Evolutionary conservation across 1,140 invertebrate genomes (phyloP).

Genomic region (Pissodes strobi): DNA sequence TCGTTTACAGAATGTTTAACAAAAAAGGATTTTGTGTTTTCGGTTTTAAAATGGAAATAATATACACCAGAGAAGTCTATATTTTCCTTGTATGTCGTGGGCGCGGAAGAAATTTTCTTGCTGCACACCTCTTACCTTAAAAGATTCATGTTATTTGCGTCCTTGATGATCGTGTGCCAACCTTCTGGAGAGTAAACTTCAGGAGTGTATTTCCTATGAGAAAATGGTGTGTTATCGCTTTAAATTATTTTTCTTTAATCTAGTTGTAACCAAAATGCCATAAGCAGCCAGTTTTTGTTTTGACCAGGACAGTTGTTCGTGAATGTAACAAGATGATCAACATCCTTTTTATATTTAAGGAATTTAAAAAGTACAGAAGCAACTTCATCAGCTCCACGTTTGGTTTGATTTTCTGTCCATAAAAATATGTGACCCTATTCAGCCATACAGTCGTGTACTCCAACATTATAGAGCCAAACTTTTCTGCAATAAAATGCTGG

Average conservation of each 20-base stretch:
- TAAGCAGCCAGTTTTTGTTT: constrained; percentile 34
- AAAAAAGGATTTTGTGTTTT: constrained; percentile 2
- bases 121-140: neutral
- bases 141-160: constrained; percentile 1
- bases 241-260: neutral
- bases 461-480: constrained; percentile 31
- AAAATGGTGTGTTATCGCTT: neutral
- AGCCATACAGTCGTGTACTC: constrained; percentile 23
- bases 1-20: no score
- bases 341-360: constrained; percentile 8
- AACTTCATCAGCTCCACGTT: no score
- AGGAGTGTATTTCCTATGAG: neutral
- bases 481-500: constrained; percentile 23
- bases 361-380: constrained; percentile 12
- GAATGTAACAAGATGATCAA: constrained; percentile 24
- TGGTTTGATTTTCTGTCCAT: no score
- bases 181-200: constrained; percentile 7
- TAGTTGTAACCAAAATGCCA: constrained; percentile 7
- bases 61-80: constrained; percentile 7
- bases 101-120: neutral
- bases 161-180: neutral
- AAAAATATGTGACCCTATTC: no score
- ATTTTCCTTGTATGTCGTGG: neutral
- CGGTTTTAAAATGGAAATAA: constrained; percentile 4
- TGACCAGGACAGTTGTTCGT: constrained; percentile 33